Evolutionary conservation across 2,797 vertebrate species (phyloP).

Genomic region (Gephyroberyx darwinii): DNA sequence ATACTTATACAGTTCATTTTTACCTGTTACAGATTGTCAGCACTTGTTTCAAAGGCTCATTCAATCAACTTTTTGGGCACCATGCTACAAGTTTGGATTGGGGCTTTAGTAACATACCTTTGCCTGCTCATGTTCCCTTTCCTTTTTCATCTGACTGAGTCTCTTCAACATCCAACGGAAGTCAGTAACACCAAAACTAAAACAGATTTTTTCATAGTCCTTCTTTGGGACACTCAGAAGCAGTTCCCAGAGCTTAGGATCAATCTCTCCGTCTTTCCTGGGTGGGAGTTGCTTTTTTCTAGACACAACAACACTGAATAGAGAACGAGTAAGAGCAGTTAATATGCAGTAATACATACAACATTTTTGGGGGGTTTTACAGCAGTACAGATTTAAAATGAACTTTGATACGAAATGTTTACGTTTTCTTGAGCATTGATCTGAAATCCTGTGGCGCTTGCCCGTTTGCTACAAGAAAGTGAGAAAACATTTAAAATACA

Average conservation of each 20-base stretch:
- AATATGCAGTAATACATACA: not conserved
- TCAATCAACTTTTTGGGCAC: not conserved
- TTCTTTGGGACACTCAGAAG: constrained; percentile 84
- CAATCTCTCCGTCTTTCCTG: constrained; percentile 78
- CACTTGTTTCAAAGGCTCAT: not conserved
- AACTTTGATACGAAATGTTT: constrained; percentile 9
- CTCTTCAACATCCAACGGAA: constrained; percentile 90
- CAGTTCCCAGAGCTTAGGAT: constrained; percentile 88
- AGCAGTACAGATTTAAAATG: not conserved
- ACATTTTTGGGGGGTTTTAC: not conserved
- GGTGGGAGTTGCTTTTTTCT: constrained; percentile 75
- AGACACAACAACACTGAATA: constrained; percentile 63
- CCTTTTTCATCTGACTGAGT: constrained; percentile 85
- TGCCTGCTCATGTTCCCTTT: constrained; percentile 82
- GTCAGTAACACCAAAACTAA: constrained; percentile 87
- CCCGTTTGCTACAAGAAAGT: constrained; percentile 54
- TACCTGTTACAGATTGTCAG: not conserved
- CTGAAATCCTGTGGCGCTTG: constrained; percentile 79
- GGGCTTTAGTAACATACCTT: constrained; percentile 76
- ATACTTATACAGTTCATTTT: not conserved
- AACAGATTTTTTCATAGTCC: constrained; percentile 92
- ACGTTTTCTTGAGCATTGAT: constrained; percentile 88
- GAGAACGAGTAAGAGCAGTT: constrained; percentile 5
- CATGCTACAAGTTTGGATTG: not conserved
- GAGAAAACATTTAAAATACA: not conserved